Percentiles rank a stretch among this genome's conserved stretches.
phyloP scores from a whole-genome alignment of 2,888 invertebrate species.

The Lasioglossum vierecki region DNA sequence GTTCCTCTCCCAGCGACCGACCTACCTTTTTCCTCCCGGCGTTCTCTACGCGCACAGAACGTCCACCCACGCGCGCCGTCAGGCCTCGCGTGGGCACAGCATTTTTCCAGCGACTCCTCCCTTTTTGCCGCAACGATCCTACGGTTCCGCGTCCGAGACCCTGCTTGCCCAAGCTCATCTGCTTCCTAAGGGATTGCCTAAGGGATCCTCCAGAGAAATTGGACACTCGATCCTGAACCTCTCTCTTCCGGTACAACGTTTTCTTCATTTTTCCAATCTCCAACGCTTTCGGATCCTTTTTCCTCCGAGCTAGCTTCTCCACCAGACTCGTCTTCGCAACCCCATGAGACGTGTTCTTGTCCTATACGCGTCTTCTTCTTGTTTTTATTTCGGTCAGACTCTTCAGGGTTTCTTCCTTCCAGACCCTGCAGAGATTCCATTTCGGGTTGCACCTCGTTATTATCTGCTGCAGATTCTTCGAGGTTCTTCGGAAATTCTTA shows the following conservation, averaged over 20 bases:
- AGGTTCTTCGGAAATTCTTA: too few relatives aligned
- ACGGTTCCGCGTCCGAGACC: neutral
- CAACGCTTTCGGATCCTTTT: neutral
- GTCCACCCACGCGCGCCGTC: constrained; percentile 43
- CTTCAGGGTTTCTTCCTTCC: neutral
- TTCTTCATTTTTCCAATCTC: neutral
- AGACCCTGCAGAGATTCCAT: neutral
- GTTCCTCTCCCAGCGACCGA: constrained; percentile 28
- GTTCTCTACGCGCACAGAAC: constrained; percentile 22
- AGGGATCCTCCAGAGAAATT: neutral
- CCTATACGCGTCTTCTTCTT: neutral
- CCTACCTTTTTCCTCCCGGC: constrained; percentile 24
- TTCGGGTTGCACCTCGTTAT: neutral
- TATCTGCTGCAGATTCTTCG: too few relatives aligned
- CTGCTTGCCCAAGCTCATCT: neutral
- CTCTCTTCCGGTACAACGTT: neutral
- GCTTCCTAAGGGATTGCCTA: neutral
- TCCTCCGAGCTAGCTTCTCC: too few relatives aligned
- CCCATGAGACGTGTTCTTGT: neutral
- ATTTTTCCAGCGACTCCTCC: neutral
- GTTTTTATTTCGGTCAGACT: neutral
- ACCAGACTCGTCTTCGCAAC: too few relatives aligned
- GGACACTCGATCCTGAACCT: neutral
- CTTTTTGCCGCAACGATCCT: neutral
- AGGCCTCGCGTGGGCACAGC: neutral